A percentile compares a stretch with the other conserved stretches of the same genome.
Evolutionary conservation across 35 echinoderm and acorn worm genomes (phyloP).

Genomic region (Holothuria glaberrima): DNA sequence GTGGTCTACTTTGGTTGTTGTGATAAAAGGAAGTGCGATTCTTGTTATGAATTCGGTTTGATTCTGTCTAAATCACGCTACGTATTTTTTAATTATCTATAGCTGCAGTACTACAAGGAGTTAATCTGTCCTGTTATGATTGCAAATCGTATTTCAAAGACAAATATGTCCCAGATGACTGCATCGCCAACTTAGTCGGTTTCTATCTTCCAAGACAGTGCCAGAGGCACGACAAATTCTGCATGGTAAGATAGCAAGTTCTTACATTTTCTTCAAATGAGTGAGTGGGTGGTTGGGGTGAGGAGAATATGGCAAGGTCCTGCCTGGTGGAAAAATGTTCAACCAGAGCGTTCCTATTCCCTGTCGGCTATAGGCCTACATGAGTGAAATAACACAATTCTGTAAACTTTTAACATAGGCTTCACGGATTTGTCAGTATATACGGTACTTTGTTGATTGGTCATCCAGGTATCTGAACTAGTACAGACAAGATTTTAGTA

Average conservation of each 20-base stretch:
- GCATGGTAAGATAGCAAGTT: slow-evolving; percentile 26
- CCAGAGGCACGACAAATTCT: slow-evolving; percentile 17
- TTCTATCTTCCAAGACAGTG: slow-evolving; percentile 12
- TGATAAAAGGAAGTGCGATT: neutral
- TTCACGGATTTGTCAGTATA: too few relatives aligned
- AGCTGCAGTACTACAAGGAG: neutral
- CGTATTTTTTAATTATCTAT: neutral
- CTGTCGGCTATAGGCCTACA: too few relatives aligned
- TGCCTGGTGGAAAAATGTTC: too few relatives aligned
- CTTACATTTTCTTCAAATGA: too few relatives aligned
- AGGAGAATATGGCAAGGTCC: neutral
- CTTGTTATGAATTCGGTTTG: neutral
- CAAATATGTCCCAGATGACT: slow-evolving; percentile 32
- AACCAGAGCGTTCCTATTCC: too few relatives aligned
- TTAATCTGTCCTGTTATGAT: slow-evolving; percentile 22
- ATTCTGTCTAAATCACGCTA: neutral
- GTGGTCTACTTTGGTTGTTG: too few relatives aligned
- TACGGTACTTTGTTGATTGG: too few relatives aligned
- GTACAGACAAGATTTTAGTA: too few relatives aligned
- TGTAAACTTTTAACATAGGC: too few relatives aligned
- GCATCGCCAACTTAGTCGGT: slow-evolving; percentile 11
- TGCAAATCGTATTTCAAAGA: slow-evolving; percentile 40
- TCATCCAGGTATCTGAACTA: too few relatives aligned
- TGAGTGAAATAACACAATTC: too few relatives aligned
- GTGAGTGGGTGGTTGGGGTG: neutral